Percentiles rank a stretch among this genome's conserved stretches.
phyloP scores from a whole-genome alignment of 2,888 invertebrate genomes.

The Thyatira batis region DNA sequence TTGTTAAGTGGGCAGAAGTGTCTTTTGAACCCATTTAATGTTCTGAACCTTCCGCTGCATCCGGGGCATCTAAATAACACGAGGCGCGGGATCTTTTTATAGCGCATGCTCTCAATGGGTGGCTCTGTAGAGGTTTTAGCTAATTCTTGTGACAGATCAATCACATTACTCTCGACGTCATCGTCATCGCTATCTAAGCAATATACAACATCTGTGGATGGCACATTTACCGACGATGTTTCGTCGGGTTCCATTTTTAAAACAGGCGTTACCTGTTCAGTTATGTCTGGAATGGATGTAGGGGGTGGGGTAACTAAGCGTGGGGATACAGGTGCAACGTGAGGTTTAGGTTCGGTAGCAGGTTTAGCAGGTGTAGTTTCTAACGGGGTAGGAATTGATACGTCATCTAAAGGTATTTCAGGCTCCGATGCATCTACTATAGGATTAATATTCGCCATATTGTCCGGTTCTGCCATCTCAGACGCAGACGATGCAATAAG shows the following conservation, averaged over 20 bases:
- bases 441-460: not conserved
- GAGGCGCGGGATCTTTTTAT: constrained; percentile 11
- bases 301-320: constrained; percentile 3
- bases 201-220: constrained; percentile 32
- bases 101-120: not conserved
- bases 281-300: constrained; percentile 5
- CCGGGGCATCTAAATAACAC: constrained; percentile 48
- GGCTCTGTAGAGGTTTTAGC: constrained; percentile 1
- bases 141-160: constrained; percentile 50
- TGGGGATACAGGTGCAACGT: not conserved
- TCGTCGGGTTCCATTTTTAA: constrained; percentile 43
- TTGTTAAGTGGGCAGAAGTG: constrained; percentile 38
- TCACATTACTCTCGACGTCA: constrained; percentile 24
- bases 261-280: constrained; percentile 22
- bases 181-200: constrained; percentile 69
- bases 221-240: constrained; percentile 11
- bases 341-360: too few species aligned
- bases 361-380: not conserved
- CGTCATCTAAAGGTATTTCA: not conserved
- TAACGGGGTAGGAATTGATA: not conserved
- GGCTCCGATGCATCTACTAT: not conserved
- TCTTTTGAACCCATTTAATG: constrained; percentile 38
- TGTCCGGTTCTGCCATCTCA: not conserved
- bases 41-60: constrained; percentile 37
- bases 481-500: constrained; percentile 28